Base-by-base conservation (phyloP, 1,140 invertebrate genomes). In the Leucophenga varia region DNA sequence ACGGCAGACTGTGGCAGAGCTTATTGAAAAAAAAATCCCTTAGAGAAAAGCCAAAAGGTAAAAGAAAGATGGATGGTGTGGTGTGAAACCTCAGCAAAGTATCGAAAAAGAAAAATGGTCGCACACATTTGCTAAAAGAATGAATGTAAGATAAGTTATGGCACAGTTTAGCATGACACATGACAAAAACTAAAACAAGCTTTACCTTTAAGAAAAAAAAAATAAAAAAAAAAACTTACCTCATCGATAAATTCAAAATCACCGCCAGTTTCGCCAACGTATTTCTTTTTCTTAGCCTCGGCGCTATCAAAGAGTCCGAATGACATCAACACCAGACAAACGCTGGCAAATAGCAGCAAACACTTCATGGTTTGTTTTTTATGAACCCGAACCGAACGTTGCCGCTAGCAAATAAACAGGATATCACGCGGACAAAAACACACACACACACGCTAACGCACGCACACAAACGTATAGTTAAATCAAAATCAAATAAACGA, bases 161-260 rank as follows among this genome's bases (percentile, higher is more conserved):
- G n/a, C n/a, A n/a, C 10, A 25, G 22, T 25, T 25, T 25, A 25
- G 22, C 22, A 25, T 10, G 10, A 51, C 56, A 67, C 59, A 63
- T 67, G 63, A 48, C 48, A n/a, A n/a, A n/a, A n/a, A n/a, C n/a
- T n/a, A n/a, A n/a, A n/a, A n/a, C n/a, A n/a, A n/a, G n/a, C n/a
- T n/a, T n/a, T n/a, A n/a, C n/a, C n/a, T n/a, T n/a, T n/a, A n/a
- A n/a, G n/a, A n/a, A n/a, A n/a, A n/a, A n/a, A n/a, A n/a, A n/a
- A n/a, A n/a, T n/a, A n/a, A n/a, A n/a, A n/a, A n/a, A n/a, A n/a
- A n/a, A n/a, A n/a, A 72, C 69, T 72, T 72, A 72, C 69, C 69
- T 72, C 69, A 69, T 72, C 69, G 59, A 72, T 72, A 61, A 72
- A 72, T 60, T 72, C 69, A 55, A 72, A 72, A 64, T 72, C 69